Percentiles rank a stretch among this genome's conserved stretches.
These are phyloP conservation scores for Rhimphoctona megacephalus DNA, from an alignment of 2,888 invertebrate genomes.

Conservation along the genomic window DNA sequence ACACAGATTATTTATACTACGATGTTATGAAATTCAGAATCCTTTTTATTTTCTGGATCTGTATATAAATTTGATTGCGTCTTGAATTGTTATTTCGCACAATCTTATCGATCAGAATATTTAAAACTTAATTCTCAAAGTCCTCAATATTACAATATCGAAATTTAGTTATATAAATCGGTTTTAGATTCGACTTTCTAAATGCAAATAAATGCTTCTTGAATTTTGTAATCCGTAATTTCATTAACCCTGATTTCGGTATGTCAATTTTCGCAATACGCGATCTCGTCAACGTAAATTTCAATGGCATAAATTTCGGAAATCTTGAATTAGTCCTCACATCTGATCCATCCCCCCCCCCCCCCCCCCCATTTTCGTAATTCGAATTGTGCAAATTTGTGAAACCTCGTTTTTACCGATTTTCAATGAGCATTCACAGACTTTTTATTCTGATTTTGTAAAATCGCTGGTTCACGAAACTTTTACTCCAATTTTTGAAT, in stretches of 20 bases:
- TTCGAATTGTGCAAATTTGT: too few relatives aligned
- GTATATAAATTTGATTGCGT: not conserved
- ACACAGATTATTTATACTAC: not conserved
- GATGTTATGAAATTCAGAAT: not conserved
- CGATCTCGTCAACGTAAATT: not conserved
- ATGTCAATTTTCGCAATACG: not conserved
- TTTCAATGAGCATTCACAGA: too few relatives aligned
- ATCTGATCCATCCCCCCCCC: too few relatives aligned
- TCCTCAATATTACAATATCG: not conserved
- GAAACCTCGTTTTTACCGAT: too few relatives aligned
- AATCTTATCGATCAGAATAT: not conserved
- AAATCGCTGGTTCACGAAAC: too few relatives aligned
- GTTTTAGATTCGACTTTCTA: not conserved
- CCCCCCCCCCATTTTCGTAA: not conserved
- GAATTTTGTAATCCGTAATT: not conserved
- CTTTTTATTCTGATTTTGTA: not conserved
- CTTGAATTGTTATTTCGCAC: not conserved
- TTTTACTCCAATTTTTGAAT: too few relatives aligned
- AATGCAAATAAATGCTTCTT: not conserved
- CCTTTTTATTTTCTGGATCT: not conserved
- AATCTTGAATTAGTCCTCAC: too few relatives aligned
- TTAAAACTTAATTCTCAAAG: not conserved
- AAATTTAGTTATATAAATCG: not conserved
- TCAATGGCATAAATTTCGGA: not conserved
- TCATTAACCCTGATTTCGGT: not conserved